A percentile compares a stretch with the other conserved stretches of the same genome.
Evolutionary conservation across 2,113 vertebrate species (phyloP).

Genomic region (Ciconia boyciana): DNA sequence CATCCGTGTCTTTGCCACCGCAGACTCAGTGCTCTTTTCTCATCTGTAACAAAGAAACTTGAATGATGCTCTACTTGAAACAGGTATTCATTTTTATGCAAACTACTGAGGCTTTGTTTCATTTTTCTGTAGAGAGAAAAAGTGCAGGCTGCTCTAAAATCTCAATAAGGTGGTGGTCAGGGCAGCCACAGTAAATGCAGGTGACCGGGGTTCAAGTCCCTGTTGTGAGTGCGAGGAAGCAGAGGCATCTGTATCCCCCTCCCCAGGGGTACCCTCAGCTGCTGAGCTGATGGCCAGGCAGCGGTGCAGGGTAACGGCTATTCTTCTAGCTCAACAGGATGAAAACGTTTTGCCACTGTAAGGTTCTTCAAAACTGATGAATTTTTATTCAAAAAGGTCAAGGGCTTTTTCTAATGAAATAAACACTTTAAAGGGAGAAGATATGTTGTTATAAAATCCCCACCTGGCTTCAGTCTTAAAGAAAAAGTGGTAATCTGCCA

Average conservation of each 20-base stretch:
- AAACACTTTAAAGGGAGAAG: not conserved
- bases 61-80: not conserved
- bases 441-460: not conserved
- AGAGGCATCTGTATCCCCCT: not conserved
- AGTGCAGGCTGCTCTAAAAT: not conserved
- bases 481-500: not conserved
- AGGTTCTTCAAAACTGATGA: not conserved
- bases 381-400: not conserved
- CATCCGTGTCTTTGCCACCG: accelerated
- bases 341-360: not conserved
- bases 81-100: not conserved
- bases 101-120: not conserved
- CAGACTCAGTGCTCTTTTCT: not conserved
- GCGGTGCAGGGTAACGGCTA: not conserved
- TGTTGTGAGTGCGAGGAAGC: not conserved
- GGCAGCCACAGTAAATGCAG: not conserved
- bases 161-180: not conserved
- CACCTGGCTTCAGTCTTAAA: not conserved
- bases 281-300: not conserved
- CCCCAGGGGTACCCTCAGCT: not conserved
- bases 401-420: not conserved
- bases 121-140: not conserved
- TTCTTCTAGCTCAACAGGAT: not conserved
- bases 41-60: not conserved
- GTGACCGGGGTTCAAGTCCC: not conserved